These are phyloP conservation scores for Scrobipalpa costella DNA, from an alignment of 2,888 invertebrate genomes.

Conservation along the genomic window DNA sequence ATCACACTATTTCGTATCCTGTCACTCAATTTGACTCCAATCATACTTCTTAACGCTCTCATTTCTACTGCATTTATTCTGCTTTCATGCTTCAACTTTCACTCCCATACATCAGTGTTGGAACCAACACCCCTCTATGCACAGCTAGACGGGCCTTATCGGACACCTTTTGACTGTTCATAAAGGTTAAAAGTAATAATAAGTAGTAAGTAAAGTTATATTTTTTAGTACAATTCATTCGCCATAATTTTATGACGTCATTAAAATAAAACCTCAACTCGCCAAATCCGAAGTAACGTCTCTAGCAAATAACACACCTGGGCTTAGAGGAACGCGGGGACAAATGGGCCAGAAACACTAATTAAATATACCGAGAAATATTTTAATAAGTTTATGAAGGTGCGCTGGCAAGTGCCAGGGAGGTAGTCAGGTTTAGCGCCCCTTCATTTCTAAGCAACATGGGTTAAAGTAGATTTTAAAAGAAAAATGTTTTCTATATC, in stretches of 20 bases:
- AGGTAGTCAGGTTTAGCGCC: constrained; percentile 37
- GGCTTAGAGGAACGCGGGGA: constrained; percentile 56
- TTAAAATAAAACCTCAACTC: constrained; percentile 10
- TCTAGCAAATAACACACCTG: constrained; percentile 56
- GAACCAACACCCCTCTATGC: too few species aligned
- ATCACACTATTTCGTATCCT: too few species aligned
- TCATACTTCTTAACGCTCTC: too few species aligned
- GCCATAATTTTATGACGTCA: neutral
- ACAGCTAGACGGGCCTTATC: too few species aligned
- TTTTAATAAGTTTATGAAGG: constrained; percentile 79
- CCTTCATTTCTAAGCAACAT: neutral
- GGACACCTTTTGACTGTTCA: too few species aligned
- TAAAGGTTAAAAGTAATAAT: too few species aligned
- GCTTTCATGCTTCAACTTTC: too few species aligned
- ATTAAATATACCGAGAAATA: constrained; percentile 78
- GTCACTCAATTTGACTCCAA: too few species aligned
- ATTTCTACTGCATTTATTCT: too few species aligned
- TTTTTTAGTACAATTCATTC: neutral
- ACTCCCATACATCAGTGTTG: too few species aligned
- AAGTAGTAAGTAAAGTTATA: too few species aligned
- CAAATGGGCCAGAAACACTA: constrained; percentile 72
- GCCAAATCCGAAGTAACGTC: constrained; percentile 23
- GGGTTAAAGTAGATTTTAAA: neutral
- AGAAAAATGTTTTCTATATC: too few species aligned
- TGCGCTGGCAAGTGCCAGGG: constrained; percentile 71